Conservation (phyloP, 1,140 invertebrate genomes). For the Acromyrmex heyeri region DNA sequence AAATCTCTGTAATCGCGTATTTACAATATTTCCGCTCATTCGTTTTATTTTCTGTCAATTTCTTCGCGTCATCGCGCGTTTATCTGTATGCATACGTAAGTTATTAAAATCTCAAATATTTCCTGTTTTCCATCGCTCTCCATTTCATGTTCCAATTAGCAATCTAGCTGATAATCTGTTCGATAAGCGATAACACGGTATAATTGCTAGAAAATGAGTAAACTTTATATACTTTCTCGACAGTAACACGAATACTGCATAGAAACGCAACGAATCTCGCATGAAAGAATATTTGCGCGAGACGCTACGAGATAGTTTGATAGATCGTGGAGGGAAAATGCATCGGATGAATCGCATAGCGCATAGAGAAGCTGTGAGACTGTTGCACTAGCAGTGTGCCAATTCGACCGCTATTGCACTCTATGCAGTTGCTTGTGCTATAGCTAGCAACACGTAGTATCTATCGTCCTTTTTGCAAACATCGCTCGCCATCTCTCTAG, state of each 20-base stretch:
- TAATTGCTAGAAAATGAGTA: slow-evolving; percentile 8
- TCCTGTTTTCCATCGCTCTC: slow-evolving; percentile 3
- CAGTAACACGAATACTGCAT: neutral
- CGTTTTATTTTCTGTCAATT: neutral
- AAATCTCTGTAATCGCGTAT: neutral
- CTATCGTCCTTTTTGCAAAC: slow-evolving; percentile 68
- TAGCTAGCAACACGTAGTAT: slow-evolving; percentile 37
- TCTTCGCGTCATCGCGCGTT: neutral
- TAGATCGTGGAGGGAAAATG: slow-evolving; percentile 59
- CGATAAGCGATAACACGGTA: neutral
- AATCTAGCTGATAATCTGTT: neutral
- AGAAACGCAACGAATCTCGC: neutral
- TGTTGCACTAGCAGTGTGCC: slow-evolving; percentile 65
- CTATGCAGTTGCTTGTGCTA: slow-evolving; percentile 46
- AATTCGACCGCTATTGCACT: slow-evolving; percentile 56
- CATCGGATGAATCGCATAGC: slow-evolving; percentile 58
- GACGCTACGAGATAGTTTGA: slow-evolving; percentile 21
- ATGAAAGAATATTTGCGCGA: neutral
- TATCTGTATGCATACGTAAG: neutral
- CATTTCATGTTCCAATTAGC: slow-evolving; percentile 5
- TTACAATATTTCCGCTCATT: neutral
- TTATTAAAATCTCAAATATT: neutral
- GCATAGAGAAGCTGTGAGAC: slow-evolving; percentile 68
- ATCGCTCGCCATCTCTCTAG: slow-evolving; percentile 41
- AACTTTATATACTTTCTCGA: neutral